A percentile compares a stretch with the other conserved stretches of the same genome.
phyloP scores from a whole-genome alignment of 2,888 invertebrate genomes.

The Stenoptilia bipunctidactyla region DNA sequence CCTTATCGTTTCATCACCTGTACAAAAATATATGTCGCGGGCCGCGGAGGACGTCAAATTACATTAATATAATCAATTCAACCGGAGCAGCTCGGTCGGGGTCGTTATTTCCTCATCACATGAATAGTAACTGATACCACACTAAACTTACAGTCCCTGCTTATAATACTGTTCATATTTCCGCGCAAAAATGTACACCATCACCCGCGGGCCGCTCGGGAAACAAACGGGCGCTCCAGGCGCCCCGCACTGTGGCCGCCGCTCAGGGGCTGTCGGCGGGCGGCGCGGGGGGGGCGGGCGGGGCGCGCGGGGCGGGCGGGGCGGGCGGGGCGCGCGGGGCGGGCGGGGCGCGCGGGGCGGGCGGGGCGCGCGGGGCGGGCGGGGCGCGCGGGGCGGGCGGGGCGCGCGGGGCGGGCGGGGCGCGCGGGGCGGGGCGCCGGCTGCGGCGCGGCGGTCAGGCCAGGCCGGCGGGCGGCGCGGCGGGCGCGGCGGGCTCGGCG shows the following conservation, averaged over 20 bases:
- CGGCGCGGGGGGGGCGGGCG: background rate
- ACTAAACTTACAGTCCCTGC: too few species aligned
- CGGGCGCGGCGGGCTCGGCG: conserved; percentile 21
- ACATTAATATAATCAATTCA: too few species aligned
- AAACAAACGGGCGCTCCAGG: background rate
- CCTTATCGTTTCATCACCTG: too few species aligned
- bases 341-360: conserved; percentile 18
- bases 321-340: conserved; percentile 5
- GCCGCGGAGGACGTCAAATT: too few species aligned
- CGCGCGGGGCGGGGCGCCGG: background rate
- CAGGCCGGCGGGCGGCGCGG: conserved; percentile 13
- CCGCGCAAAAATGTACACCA: too few species aligned
- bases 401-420: too few species aligned
- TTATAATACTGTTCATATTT: too few species aligned
- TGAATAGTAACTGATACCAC: too few species aligned
- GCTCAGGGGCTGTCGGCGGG: background rate
- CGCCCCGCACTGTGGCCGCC: conserved; percentile 2
- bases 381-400: background rate
- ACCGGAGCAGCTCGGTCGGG: too few species aligned
- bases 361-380: conserved; percentile 14
- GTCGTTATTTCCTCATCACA: too few species aligned
- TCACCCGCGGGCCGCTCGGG: too few species aligned
- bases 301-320: conserved; percentile 7
- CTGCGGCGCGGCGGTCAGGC: background rate
- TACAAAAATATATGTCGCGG: too few species aligned